Evolutionary conservation across 2,113 vertebrate species (phyloP), one percentile per base, ranked within the genome.

Genomic region (Mungos mungo): DNA sequence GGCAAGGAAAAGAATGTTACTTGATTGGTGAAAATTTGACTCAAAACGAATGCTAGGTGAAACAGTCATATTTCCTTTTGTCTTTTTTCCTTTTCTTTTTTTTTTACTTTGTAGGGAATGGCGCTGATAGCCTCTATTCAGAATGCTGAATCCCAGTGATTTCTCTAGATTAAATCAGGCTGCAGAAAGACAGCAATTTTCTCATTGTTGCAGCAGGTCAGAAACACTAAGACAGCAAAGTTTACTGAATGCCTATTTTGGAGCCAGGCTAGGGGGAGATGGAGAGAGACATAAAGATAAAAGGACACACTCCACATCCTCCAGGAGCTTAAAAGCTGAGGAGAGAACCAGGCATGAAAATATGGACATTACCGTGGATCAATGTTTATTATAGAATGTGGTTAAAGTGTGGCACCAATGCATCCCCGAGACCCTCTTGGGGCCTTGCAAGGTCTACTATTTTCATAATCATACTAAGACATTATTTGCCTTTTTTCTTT

Each of bases 151-250:
- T 89, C 66, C 31, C 33, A 79, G 41, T 31, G 60, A 94, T 81
- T 71, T 86, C 16, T 63, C 35, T 60, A 35, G 50, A 79, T 90
- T 93, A 86, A 94, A 84, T 11, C 35, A 50, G 72, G 45, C 52
- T 81, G 86, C 63, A 77, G 79, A 31, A 86, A 89, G 41, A 69
- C 2, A 31, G 50, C 31, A 41, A 19, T 82, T 38, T 77, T 86
- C 79, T 66, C 25, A 41, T n/a, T 76, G 88, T 84, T 57, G 1
- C 6, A 71, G 66, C 15, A 47, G 74, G 25, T 82, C 45, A 66
- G 77, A 90, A 94, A 96, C 57, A 76, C 52, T 85, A 41, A 81
- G 84, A 57, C 50, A 85, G 60, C 41, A 52, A 38, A 69, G 92
- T 47, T 92, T 27, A 50, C 31, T 63, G 76, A 68, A 74, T 66